Conservation (phyloP, 2,888 invertebrate species). For the Abrostola triplasia region DNA sequence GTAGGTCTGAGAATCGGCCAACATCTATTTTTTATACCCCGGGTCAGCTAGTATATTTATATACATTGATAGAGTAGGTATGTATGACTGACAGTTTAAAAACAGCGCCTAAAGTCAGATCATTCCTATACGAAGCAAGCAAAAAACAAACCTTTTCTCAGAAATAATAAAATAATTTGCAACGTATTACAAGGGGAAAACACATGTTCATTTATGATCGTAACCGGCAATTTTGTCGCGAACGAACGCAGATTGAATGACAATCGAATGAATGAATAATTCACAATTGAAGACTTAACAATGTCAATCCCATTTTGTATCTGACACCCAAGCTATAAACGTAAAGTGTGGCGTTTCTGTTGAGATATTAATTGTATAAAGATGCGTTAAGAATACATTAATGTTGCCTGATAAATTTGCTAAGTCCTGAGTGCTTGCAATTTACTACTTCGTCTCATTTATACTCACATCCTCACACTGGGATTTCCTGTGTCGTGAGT, state of each 20-base stretch:
- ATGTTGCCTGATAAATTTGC: not conserved
- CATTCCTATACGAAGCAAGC: not conserved
- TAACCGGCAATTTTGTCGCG: constrained; percentile 36
- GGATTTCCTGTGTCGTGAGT: constrained; percentile 45
- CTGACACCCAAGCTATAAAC: constrained; percentile 44
- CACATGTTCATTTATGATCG: constrained; percentile 29
- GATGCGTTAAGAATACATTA: constrained; percentile 30
- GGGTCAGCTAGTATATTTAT: too few relatives aligned
- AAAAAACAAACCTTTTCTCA: constrained; percentile 1
- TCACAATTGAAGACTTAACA: constrained; percentile 38
- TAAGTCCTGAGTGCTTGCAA: constrained; percentile 10
- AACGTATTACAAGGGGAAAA: constrained; percentile 30
- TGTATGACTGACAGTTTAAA: not conserved
- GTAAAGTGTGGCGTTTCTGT: constrained; percentile 50
- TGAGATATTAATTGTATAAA: constrained; percentile 44
- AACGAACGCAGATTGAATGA: constrained; percentile 46
- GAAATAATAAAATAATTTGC: constrained; percentile 19
- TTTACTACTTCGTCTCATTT: constrained; percentile 47
- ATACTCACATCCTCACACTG: constrained; percentile 36
- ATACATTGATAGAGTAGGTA: too few relatives aligned
- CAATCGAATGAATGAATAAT: constrained; percentile 50
- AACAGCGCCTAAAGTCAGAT: not conserved
- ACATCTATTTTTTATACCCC: too few relatives aligned
- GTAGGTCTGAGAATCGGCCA: too few relatives aligned
- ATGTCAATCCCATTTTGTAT: constrained; percentile 55